A percentile compares a stretch with the other conserved stretches of the same genome.
phyloP scores from a whole-genome alignment of 2,888 invertebrate genomes.

The Synanthedon tipuliformis region DNA sequence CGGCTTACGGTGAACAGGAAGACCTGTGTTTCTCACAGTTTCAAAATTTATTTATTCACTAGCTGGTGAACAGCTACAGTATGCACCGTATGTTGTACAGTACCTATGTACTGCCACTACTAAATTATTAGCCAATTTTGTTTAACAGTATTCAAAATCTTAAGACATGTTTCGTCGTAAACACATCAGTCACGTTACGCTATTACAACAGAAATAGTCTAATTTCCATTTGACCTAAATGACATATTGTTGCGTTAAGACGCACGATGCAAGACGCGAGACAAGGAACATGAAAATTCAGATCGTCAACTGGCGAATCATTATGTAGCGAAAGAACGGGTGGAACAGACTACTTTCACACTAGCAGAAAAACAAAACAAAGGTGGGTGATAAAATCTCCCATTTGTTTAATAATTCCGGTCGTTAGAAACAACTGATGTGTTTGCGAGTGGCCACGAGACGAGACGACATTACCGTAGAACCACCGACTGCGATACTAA shows the following conservation, averaged over 20 bases:
- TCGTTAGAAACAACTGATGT: constrained; percentile 61
- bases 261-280: not conserved
- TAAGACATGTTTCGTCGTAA: no score
- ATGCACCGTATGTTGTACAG: no score
- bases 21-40: no score
- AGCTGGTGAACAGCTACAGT: no score
- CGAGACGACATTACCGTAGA: constrained; percentile 26
- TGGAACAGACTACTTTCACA: constrained; percentile 41
- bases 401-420: constrained; percentile 62
- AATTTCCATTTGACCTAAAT: not conserved
- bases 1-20: no score
- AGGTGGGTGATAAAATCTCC: constrained; percentile 55
- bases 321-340: not conserved
- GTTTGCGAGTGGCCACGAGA: constrained; percentile 20
- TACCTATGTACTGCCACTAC: no score
- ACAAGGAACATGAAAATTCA: not conserved
- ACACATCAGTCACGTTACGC: no score
- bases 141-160: no score
- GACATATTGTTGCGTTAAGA: not conserved
- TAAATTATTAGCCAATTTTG: no score
- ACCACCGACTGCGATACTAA: not conserved
- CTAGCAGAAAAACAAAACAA: constrained; percentile 34
- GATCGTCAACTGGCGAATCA: not conserved
- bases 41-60: no score
- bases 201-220: not conserved